Evolutionary conservation across 2,113 vertebrate genomes (phyloP), one percentile per base, ranked within the genome.

Genomic region (Proteles cristata): DNA sequence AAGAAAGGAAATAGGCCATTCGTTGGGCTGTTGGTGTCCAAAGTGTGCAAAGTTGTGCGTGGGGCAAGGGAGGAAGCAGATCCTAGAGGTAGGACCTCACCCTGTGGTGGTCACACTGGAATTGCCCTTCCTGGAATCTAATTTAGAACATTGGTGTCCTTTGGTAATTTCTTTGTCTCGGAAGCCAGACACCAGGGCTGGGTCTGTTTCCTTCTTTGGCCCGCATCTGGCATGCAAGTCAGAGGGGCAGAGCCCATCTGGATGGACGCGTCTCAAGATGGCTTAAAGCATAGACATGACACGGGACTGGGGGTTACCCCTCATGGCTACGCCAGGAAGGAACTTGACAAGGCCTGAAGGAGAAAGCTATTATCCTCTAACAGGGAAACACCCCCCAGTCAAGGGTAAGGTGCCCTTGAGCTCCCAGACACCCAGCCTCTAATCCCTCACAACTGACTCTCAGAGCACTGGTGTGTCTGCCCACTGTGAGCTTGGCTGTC

Each of bases 101-200:
- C 11, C 16, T 3, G 11, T 35, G 1, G 11, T 4, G 15, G n/a
- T 7, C 6, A 10, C 58, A 10, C 4, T 0, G 16, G 5, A 74
- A 43, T 25, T 53, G 26, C 26, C 15, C 77, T 43, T 89, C 55
- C 45, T 19, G 16, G 4, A 76, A 9, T 0, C 3, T 28, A 33
- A 35, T 23, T 12, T 25, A 69, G 45, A 91, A 9, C 61, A 12
- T 48, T n/a, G 6, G 2, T 2, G 7, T 26, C 25, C 58, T 77
- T 90, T 28, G 23, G 39, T 58, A 8, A 79, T 61, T 39, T 71
- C 25, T 69, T 50, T 48, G 33, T 86, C 61, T 58, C 11, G 4
- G 31, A 61, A 65, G 28, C 55, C 53, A 68, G 58, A 66, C 9
- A 55, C n/a, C 12, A 31, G 1, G 31, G 23, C 35, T 55, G 11